Evolutionary conservation across 2,113 vertebrate species (phyloP), one percentile per base, ranked within the genome.

Genomic region (Mugil cephalus): DNA sequence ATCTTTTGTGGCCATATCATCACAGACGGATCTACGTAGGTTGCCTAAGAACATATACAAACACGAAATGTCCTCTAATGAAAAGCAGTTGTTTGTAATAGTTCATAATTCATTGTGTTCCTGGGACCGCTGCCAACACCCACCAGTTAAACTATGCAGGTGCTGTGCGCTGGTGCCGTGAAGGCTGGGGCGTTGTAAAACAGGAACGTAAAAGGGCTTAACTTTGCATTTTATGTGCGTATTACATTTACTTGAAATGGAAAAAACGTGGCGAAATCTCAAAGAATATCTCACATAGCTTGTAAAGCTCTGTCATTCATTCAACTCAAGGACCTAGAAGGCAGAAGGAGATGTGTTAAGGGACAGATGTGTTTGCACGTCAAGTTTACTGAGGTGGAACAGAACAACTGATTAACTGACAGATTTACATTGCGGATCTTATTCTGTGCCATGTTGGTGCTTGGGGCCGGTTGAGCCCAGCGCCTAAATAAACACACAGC

Each of bases 121-220:
- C 54, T 65, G 4, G 65, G 68, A 75, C 76, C 4, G 4, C 38
- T 55, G 80, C 88, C 84, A 90, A 84, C 70, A 75, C n/a, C 61
- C 75, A 81, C 69, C 48, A 76, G 42, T 88, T 85, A 76, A 82
- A 78, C 63, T 35, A 47, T 62, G 65, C 72, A 83, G 69, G 79
- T 80, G 63, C 56, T 74, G 55, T 58, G 30, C 24, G 63, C 52
- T 69, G 63, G 55, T 72, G 63, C 67, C 79, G 76, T 18, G 38
- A 52, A 67, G 51, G 45, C 42, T 69, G 48, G 47, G 4, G 45
- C 61, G 39, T 14, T 70, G n/a, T 19, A 48, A 60, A 83, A 69
- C 52, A 43, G 0, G 12, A 14, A 51, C 54, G 19, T 69, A 42
- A 87, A 88, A 30, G 74, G 40, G 14, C 61, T 75, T 70, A 73